These are phyloP conservation scores for Pterostichus niger DNA, from an alignment of 2,888 invertebrate genomes.

Conservation along the genomic window DNA sequence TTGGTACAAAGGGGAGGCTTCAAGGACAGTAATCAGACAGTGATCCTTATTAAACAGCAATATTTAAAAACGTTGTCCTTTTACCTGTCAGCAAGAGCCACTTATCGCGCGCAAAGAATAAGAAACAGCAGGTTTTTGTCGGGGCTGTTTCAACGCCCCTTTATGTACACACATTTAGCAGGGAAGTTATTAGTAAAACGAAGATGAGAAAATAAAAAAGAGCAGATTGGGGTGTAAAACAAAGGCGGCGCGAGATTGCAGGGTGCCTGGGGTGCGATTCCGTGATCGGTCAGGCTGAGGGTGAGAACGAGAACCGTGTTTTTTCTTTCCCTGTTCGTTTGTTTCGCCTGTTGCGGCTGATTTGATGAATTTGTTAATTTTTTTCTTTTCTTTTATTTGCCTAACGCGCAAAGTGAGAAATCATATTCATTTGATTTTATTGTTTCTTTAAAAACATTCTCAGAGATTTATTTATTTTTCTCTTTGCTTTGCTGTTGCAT, in stretches of 20 bases:
- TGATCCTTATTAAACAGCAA: constrained; percentile 65
- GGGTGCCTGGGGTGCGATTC: constrained; percentile 29
- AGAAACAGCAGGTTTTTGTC: constrained; percentile 31
- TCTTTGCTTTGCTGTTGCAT: constrained; percentile 1
- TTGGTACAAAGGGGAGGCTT: background rate
- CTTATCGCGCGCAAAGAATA: constrained; percentile 51
- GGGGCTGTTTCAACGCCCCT: constrained; percentile 65
- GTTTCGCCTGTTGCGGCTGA: constrained; percentile 57
- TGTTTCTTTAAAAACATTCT: too few species aligned
- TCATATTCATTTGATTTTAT: constrained; percentile 13
- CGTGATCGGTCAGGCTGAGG: constrained; percentile 31
- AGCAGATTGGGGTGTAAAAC: constrained; percentile 73
- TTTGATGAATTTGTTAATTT: constrained; percentile 57
- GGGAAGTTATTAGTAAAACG: constrained; percentile 74
- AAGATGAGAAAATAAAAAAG: constrained; percentile 74
- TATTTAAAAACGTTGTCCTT: constrained; percentile 66
- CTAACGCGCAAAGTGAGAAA: constrained; percentile 24
- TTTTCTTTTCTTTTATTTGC: constrained; percentile 44
- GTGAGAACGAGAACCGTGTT: constrained; percentile 11
- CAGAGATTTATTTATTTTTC: background rate
- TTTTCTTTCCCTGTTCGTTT: constrained; percentile 49
- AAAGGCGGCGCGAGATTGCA: constrained; percentile 69
- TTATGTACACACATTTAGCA: constrained; percentile 73
- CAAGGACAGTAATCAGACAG: constrained; percentile 62
- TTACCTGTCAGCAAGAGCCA: constrained; percentile 63